phyloP scores from a whole-genome alignment of 2,888 invertebrate genomes.

The Masnerella sp. region DNA sequence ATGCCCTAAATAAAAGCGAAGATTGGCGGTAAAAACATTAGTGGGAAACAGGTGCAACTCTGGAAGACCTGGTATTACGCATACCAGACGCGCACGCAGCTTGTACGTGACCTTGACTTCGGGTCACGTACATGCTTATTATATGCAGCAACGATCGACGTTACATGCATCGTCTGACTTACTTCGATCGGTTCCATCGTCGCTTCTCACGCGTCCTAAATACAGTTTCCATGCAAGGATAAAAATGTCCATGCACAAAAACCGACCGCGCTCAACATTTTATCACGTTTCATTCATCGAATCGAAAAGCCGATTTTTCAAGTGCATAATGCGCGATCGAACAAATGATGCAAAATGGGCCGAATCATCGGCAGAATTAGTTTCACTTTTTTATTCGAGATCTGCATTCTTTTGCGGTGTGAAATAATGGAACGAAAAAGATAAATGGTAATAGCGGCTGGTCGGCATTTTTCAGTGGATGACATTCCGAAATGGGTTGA shows the following conservation, averaged over 20 bases:
- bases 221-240: slow-evolving; percentile 20
- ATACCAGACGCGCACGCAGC: slow-evolving; percentile 56
- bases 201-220: slow-evolving; percentile 36
- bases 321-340: too few relatives aligned
- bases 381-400: too few relatives aligned
- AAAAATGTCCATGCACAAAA: slow-evolving; percentile 13
- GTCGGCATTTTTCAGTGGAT: too few relatives aligned
- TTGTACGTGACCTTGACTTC: slow-evolving; percentile 52
- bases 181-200: slow-evolving; percentile 30
- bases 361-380: too few relatives aligned
- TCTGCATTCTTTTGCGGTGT: too few relatives aligned
- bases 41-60: slow-evolving; percentile 54
- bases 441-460: too few relatives aligned
- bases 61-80: slow-evolving; percentile 51
- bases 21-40: slow-evolving; percentile 43
- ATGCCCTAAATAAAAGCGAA: slow-evolving; percentile 32
- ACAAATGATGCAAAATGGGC: too few relatives aligned
- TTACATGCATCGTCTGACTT: slow-evolving; percentile 46
- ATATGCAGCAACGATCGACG: slow-evolving; percentile 36
- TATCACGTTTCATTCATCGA: slow-evolving; percentile 24
- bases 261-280: slow-evolving; percentile 1
- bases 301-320: too few relatives aligned
- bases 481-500: slow-evolving; percentile 23
- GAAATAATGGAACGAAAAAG: too few relatives aligned
- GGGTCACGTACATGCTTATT: slow-evolving; percentile 57